A percentile compares a stretch with the other conserved stretches of the same genome.
Evolutionary conservation across 2,113 vertebrate genomes (phyloP).

Genomic region (Oryzias woworae): DNA sequence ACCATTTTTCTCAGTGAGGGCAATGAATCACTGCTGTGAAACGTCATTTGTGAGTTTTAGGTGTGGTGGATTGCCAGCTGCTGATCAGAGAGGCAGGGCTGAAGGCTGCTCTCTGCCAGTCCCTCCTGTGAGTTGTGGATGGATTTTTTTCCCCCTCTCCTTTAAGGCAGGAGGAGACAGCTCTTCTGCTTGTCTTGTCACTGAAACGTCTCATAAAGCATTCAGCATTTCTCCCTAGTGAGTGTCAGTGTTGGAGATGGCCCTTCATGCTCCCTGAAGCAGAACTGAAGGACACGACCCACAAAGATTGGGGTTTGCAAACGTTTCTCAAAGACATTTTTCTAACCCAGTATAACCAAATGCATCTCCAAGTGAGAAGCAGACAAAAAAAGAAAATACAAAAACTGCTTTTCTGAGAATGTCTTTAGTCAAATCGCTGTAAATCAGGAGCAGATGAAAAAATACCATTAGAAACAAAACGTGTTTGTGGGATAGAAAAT

Average conservation of each 20-base stretch:
- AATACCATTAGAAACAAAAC: too few species aligned
- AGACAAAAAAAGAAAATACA: neutral
- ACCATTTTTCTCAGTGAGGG: slow-evolving; percentile 21
- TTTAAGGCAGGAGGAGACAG: slow-evolving; percentile 22
- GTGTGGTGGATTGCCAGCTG: slow-evolving; percentile 67
- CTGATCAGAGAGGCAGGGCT: slow-evolving; percentile 42
- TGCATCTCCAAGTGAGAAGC: neutral
- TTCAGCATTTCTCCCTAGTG: slow-evolving; percentile 30
- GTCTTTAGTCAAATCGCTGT: too few species aligned
- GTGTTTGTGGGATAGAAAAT: too few species aligned
- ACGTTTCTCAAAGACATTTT: slow-evolving; percentile 1
- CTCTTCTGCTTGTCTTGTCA: slow-evolving; percentile 34
- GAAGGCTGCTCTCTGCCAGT: slow-evolving; percentile 20
- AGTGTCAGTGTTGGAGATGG: slow-evolving; percentile 42
- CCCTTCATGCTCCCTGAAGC: slow-evolving; percentile 39
- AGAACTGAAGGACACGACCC: slow-evolving; percentile 22
- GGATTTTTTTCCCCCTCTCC: neutral
- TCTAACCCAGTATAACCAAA: neutral
- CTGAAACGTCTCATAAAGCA: slow-evolving; percentile 36
- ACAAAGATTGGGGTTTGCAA: slow-evolving; percentile 16
- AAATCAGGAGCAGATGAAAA: too few species aligned
- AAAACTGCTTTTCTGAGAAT: too few species aligned
- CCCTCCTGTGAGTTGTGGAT: slow-evolving; percentile 30
- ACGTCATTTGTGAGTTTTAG: slow-evolving; percentile 55
- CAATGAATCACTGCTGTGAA: slow-evolving; percentile 46